Conservation (phyloP, 2,888 invertebrate genomes). For the Adelphocoris suturalis region DNA sequence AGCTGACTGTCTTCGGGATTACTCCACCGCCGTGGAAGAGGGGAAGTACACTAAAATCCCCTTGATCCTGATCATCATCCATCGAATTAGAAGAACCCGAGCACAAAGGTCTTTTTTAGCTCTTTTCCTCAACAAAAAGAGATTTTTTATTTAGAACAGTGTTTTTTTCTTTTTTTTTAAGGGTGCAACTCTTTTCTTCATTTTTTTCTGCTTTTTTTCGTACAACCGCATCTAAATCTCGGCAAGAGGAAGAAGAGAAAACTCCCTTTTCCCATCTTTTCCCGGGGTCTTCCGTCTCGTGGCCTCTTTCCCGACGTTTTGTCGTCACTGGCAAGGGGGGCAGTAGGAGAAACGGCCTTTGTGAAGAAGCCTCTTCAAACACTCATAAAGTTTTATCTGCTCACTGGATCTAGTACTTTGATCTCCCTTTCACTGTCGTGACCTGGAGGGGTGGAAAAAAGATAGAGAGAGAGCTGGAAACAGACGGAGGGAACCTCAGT, state of each 20-base stretch:
- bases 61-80: slow-evolving; percentile 55
- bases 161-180: background rate
- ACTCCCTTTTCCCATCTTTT: background rate
- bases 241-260: background rate
- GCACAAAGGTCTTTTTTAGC: slow-evolving; percentile 25
- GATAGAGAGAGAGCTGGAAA: background rate
- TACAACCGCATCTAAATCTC: slow-evolving; percentile 60
- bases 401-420: slow-evolving; percentile 64
- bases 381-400: slow-evolving; percentile 68
- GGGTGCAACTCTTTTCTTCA: slow-evolving; percentile 13
- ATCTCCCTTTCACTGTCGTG: slow-evolving; percentile 1
- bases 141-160: slow-evolving; percentile 11
- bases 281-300: background rate
- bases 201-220: slow-evolving; percentile 36
- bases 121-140: slow-evolving; percentile 6
- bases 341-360: slow-evolving; percentile 13
- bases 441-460: background rate
- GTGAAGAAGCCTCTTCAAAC: slow-evolving; percentile 61
- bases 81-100: slow-evolving; percentile 26
- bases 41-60: slow-evolving; percentile 22
- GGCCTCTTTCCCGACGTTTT: slow-evolving; percentile 42
- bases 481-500: background rate
- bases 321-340: slow-evolving; percentile 25
- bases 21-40: background rate
- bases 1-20: slow-evolving; percentile 51